These are phyloP conservation scores for Spea bombifrons DNA, from an alignment of 2,113 vertebrate species.

Conservation along the genomic window DNA sequence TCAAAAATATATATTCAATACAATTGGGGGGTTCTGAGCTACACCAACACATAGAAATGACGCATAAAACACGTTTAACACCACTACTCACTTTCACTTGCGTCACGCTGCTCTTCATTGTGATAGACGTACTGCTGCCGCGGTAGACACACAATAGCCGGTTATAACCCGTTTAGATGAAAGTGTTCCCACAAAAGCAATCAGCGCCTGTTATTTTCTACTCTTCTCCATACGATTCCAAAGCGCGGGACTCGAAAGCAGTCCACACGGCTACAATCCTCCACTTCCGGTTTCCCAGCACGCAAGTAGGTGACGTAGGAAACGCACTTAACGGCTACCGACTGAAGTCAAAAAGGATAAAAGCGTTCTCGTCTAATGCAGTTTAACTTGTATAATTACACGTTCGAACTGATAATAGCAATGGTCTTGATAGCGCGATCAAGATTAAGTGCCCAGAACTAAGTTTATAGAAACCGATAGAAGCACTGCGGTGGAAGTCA, in stretches of 20 bases:
- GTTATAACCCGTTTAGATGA: too few species aligned
- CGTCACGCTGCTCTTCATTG: constrained; percentile 41
- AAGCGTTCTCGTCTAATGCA: background rate
- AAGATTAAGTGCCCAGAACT: too few species aligned
- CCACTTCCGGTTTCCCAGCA: constrained; percentile 27
- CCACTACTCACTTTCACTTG: constrained; percentile 20
- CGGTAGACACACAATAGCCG: too few species aligned
- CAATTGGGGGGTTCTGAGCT: too few species aligned
- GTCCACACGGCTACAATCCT: background rate
- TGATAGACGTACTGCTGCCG: background rate
- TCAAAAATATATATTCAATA: too few species aligned
- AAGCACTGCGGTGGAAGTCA: too few species aligned
- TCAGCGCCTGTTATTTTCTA: too few species aligned
- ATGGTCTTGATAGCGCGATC: too few species aligned
- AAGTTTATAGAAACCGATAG: too few species aligned
- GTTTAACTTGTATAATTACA: background rate
- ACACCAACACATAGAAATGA: too few species aligned
- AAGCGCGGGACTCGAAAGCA: background rate
- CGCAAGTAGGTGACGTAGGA: background rate
- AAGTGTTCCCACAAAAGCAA: too few species aligned
- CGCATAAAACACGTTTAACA: background rate
- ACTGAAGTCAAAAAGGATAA: background rate
- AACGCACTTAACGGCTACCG: background rate
- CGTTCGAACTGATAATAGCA: background rate
- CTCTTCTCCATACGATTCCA: background rate